phyloP scores from a whole-genome alignment of 2,797 vertebrate genomes.

The Enteromius unitaeniatus region DNA sequence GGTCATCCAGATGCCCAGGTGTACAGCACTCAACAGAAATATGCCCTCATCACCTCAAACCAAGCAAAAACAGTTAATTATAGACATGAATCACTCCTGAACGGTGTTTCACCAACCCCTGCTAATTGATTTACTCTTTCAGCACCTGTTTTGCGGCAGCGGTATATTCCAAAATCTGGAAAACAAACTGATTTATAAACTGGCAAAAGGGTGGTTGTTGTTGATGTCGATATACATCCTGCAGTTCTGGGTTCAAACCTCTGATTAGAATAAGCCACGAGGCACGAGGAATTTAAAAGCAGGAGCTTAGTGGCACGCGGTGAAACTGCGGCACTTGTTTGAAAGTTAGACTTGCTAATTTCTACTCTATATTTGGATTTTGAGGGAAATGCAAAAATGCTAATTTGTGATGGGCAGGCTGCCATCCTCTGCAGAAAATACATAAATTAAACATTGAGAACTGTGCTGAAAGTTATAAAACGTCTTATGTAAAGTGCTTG shows the following conservation, averaged over 20 bases:
- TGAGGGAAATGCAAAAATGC: constrained; percentile 36
- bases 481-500: neutral
- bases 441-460: constrained; percentile 5
- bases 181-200: constrained; percentile 15
- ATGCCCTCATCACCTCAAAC: constrained; percentile 17
- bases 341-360: constrained; percentile 52
- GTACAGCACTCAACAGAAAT: constrained; percentile 25
- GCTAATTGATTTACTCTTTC: neutral
- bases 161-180: neutral
- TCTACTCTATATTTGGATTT: constrained; percentile 44
- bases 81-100: neutral
- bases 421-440: constrained; percentile 32
- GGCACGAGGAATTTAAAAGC: constrained; percentile 22
- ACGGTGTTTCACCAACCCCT: neutral
- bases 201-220: neutral
- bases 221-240: constrained; percentile 23
- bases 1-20: constrained; percentile 40
- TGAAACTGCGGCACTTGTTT: constrained; percentile 31
- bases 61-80: constrained; percentile 15
- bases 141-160: neutral
- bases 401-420: constrained; percentile 45
- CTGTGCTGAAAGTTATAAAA: neutral
- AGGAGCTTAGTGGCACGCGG: constrained; percentile 14
- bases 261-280: constrained; percentile 47
- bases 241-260: constrained; percentile 41